Conservation (phyloP, 2,113 vertebrate genomes). For the Jaculus jaculus region DNA sequence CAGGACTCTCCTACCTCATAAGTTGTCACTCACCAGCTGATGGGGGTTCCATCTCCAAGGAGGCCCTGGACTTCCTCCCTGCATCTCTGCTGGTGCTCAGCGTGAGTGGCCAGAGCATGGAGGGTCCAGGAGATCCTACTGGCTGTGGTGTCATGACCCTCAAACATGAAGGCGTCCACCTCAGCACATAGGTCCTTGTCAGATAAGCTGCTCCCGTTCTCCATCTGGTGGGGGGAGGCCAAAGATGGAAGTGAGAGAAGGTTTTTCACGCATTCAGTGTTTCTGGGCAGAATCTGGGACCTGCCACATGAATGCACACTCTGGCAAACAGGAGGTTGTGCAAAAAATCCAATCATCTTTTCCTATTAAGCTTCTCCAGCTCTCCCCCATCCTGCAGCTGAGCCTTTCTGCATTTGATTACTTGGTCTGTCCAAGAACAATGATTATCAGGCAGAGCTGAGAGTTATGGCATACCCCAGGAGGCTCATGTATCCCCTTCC, state of each 20-base stretch:
- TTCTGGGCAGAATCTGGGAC: background rate
- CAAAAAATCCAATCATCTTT: constrained; percentile 91
- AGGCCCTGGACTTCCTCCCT: constrained; percentile 88
- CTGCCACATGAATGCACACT: constrained; percentile 82
- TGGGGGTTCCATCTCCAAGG: constrained; percentile 80
- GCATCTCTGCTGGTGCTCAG: constrained; percentile 91
- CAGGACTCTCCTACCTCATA: background rate
- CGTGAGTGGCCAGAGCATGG: constrained; percentile 89
- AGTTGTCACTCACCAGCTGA: constrained; percentile 87
- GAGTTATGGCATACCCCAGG: too few relatives aligned
- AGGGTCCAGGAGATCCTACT: constrained; percentile 91
- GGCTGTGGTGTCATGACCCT: constrained; percentile 93
- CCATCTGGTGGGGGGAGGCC: constrained; percentile 84
- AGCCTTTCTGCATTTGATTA: constrained; percentile 86
- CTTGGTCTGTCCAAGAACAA: constrained; percentile 60
- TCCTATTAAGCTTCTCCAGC: constrained; percentile 83
- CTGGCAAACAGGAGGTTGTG: constrained; percentile 92
- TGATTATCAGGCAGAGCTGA: background rate
- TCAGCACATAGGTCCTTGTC: constrained; percentile 91
- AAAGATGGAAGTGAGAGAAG: accelerated
- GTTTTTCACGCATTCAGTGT: background rate
- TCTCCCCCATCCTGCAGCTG: constrained; percentile 84
- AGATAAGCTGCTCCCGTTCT: constrained; percentile 86
- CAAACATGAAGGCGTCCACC: constrained; percentile 96
- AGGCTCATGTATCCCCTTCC: accelerated